These are phyloP conservation scores for Chrysogorgia sp. DNA, from an alignment of 92 coral and sea anemone species.

Conservation along the genomic window DNA sequence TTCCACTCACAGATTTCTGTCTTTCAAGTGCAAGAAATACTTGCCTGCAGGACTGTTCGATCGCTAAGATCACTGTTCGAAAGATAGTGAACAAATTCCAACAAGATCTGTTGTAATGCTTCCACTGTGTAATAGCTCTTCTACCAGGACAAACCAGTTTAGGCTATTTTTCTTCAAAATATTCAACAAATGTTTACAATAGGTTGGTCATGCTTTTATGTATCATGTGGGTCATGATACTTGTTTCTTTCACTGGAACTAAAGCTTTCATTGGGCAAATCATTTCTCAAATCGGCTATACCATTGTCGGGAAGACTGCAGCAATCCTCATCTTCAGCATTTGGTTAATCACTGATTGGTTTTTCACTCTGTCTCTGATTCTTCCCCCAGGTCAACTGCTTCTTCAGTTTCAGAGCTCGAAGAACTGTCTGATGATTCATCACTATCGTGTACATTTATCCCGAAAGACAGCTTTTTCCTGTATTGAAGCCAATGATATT, in stretches of 20 bases:
- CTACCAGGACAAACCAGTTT: slow-evolving; percentile 53
- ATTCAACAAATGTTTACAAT: slow-evolving; percentile 36
- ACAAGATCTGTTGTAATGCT: slow-evolving; percentile 44
- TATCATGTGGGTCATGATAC: not conserved
- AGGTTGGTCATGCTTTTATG: slow-evolving; percentile 3
- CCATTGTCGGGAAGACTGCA: too few species aligned
- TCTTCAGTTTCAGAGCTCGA: slow-evolving; percentile 28
- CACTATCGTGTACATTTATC: slow-evolving; percentile 51
- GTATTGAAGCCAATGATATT: slow-evolving; percentile 36
- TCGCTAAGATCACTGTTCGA: slow-evolving; percentile 27
- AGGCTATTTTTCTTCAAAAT: slow-evolving; percentile 43
- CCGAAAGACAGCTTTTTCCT: slow-evolving; percentile 57
- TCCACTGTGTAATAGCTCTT: slow-evolving; percentile 26
- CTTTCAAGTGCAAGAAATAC: slow-evolving; percentile 40
- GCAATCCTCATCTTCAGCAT: not conserved
- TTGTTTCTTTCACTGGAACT: slow-evolving; percentile 2
- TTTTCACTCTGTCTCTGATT: too few species aligned
- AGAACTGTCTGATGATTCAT: slow-evolving; percentile 31
- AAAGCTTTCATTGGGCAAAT: not conserved
- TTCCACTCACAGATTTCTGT: slow-evolving; percentile 31
- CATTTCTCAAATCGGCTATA: too few species aligned
- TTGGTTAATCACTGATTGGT: not conserved
- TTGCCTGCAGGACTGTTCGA: slow-evolving; percentile 34
- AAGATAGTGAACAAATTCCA: slow-evolving; percentile 44
- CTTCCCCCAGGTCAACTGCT: too few species aligned